Conservation (phyloP, 2,113 vertebrate genomes). For the Aldabrachelys gigantea region DNA sequence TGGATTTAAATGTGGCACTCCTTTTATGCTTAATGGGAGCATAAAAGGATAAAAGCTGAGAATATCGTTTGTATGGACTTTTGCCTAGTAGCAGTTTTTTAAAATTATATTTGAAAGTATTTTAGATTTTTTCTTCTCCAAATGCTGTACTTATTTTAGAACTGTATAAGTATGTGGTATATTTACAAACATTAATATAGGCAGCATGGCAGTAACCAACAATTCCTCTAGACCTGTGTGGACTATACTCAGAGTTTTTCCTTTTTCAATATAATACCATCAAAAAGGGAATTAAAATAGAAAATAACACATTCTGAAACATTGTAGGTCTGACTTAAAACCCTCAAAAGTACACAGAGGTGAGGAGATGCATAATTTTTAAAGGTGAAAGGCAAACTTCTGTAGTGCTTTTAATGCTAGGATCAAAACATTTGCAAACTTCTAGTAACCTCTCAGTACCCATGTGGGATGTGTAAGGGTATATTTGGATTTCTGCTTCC, state of each 20-base stretch:
- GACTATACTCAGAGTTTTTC: background rate
- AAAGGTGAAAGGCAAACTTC: fast-evolving
- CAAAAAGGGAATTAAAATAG: background rate
- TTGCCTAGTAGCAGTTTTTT: background rate
- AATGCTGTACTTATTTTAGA: background rate
- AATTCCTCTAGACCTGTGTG: background rate
- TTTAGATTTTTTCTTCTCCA: conserved; percentile 1
- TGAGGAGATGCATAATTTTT: background rate
- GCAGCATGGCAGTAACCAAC: conserved; percentile 10
- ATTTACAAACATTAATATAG: background rate
- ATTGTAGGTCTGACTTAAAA: background rate
- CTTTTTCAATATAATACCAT: conserved; percentile 13
- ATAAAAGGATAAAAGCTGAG: background rate
- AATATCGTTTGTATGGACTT: background rate
- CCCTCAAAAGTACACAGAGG: background rate
- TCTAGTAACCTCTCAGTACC: fast-evolving
- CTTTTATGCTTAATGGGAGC: background rate
- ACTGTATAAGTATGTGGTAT: background rate
- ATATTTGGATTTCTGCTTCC: background rate
- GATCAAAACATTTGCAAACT: fast-evolving
- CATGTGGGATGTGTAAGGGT: fast-evolving
- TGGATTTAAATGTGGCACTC: fast-evolving
- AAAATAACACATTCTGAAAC: background rate
- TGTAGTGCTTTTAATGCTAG: background rate
- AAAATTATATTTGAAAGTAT: background rate